A percentile compares a stretch with the other conserved stretches of the same genome.
Evolutionary conservation across 2,113 vertebrate genomes (phyloP).

Genomic region (Choloepus hoffmanni): DNA sequence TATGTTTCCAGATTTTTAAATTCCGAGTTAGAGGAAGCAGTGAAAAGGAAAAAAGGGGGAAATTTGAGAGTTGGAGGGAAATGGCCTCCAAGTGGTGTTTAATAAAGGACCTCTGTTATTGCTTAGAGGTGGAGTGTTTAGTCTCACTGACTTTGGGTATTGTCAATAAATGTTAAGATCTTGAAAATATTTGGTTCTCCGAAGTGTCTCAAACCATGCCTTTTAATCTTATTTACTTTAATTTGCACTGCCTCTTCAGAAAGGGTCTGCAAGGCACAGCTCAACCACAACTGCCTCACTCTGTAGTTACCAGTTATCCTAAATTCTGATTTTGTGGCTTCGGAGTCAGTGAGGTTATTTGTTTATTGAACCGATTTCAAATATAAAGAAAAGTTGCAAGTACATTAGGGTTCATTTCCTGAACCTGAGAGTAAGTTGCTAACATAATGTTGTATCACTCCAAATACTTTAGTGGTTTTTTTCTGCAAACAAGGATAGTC

Average conservation of each 20-base stretch:
- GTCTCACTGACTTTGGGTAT: background rate
- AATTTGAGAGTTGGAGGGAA: background rate
- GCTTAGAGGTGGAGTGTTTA: background rate
- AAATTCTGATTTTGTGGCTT: slow-evolving; percentile 1
- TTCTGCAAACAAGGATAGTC: background rate
- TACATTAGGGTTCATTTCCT: background rate
- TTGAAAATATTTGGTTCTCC: slow-evolving; percentile 1
- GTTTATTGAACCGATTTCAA: background rate
- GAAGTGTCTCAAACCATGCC: background rate
- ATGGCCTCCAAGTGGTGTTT: background rate
- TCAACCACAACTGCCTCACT: background rate
- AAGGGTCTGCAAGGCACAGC: background rate
- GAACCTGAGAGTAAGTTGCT: background rate
- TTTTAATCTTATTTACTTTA: background rate
- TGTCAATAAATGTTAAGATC: background rate
- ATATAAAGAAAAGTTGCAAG: background rate
- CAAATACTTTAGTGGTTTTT: background rate
- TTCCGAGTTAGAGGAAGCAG: background rate
- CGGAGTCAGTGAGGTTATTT: background rate
- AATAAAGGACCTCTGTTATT: background rate
- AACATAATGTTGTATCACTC: background rate
- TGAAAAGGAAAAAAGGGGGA: background rate
- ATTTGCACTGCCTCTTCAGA: background rate
- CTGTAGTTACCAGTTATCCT: background rate
- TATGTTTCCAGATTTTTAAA: background rate